Evolutionary conservation across 2,797 vertebrate species (phyloP), one percentile per base, ranked within the genome.

Genomic region (Ptychadena robeensis): DNA sequence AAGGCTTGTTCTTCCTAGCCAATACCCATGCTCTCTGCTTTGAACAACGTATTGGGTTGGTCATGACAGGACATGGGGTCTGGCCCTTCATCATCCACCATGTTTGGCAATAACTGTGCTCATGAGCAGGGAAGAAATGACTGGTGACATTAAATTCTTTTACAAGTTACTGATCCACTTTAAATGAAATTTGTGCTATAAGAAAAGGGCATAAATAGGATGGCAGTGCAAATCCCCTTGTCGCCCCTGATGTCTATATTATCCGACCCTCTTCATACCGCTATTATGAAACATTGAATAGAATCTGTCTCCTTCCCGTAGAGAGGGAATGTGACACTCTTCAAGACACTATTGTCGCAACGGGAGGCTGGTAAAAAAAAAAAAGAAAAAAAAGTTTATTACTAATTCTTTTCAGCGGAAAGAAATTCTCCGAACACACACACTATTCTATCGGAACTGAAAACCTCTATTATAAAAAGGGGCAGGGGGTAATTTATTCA

Each of bases 381-480:
- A 78, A 63, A 27, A n/a, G 38, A 40, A 73, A 37, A 68, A 74
- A 65, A 78, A 63, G 32, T 82, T 75, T 82, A 30, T 38, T 44
- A 38, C 71, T 35, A 82, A 66, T 75, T 44, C 73, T 35, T 40
- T 82, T 48, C 28, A 77, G 30, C 14, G 10, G n/a, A 64, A 71
- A 35, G 57, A 77, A 85, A 82, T 86, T 86, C 34, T 63, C 67
- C 81, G 81, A 87, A 87, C 90, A 88, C 82, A 53, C 38, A 86
- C 83, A 66, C 85, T 92, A 89, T 85, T 87, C 73, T 83, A 76
- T 82, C 87, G 89, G 90, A 87, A 87, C 87, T 89, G 87, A 90
- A 88, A 91, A 89, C 87, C 90, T 92, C 90, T 89, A 88, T 87
- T 86, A 90, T 91, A 92, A 89, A 88, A 91, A 86, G 92, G 91